Base-by-base conservation (phyloP, 2,888 invertebrate genomes). In the Trichogramma dendrolimi region DNA sequence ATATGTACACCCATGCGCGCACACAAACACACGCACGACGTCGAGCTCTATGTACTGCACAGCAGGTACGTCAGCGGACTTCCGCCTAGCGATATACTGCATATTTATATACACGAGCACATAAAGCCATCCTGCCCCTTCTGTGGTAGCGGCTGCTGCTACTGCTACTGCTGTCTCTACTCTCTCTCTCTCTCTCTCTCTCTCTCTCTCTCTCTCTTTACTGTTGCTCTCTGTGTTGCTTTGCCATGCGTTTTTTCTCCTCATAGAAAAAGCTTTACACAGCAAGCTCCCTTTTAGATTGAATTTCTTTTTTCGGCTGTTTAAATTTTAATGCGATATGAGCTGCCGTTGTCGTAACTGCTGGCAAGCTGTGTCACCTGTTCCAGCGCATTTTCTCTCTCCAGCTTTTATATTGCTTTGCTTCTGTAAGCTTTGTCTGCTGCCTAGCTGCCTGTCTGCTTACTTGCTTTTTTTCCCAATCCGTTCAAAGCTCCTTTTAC, bases 351-450 rank as follows among this genome's bases (percentile, higher is more conserved):
- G 27, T 27, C 27, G 27, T 27, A 52, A 38, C 44, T 44, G 8
- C 55, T 3, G 27, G 40, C 59, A 11, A 55, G 60, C 50, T 14
- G 55, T 55, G 48, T 60, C 60, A 60, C 55, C 50, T 55, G 55
- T 49, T 60, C 14, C 42, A 11, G 27, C 11, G 54, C 54, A 55
- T 55, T 58, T 58, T 51, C 46, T 27, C 27, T 2, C 27, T 40
- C 40, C 40, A 10, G 46, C 52, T 58, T 58, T 58, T 52, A 58
- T 27, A 27, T 27, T 46, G 40, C 52, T 52, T 52, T n/a, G 2
- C 11, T 27, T 27, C 27, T 27, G 27, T 27, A 27, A 27, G 27
- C 27, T 27, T 27, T 27, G 27, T 27, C 51, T 51, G 27, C 50
- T 14, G 39, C 7, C 38, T 38, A 38, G 50, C 43, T 27, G 11